Percentiles rank a stretch among this genome's conserved stretches.
These are phyloP conservation scores for Cassiopea andromeda DNA, from an alignment of 30 jellyfish, hydroid and myxozoan species.

Conservation along the genomic window DNA sequence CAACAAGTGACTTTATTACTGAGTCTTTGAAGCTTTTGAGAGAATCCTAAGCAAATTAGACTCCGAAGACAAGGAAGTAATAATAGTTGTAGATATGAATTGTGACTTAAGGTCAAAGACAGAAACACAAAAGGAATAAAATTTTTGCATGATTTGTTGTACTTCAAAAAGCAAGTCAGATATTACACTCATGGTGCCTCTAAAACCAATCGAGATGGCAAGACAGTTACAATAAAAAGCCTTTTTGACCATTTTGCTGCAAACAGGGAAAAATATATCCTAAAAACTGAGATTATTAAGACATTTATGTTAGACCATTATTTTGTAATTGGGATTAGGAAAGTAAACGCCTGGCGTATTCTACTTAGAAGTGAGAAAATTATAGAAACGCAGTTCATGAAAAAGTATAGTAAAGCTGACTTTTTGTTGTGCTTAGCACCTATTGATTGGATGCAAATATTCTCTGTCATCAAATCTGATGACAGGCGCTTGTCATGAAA, in stretches of 20 bases:
- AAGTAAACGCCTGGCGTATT: conserved; percentile 33
- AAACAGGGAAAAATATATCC: conserved; percentile 34
- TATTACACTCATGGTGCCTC: conserved; percentile 28
- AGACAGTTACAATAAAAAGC: background rate
- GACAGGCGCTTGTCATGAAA: conserved; percentile 37
- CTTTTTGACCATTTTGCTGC: conserved; percentile 45
- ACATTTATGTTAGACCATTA: conserved; percentile 37
- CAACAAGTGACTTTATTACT: conserved; percentile 7
- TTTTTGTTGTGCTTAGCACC: conserved; percentile 35
- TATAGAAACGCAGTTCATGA: conserved; percentile 9
- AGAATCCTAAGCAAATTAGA: conserved; percentile 35
- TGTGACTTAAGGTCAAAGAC: conserved; percentile 18
- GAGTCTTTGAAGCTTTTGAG: conserved; percentile 17
- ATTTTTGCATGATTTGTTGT: conserved; percentile 20
- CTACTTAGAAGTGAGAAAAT: background rate
- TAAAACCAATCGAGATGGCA: conserved; percentile 19
- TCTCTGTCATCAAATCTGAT: conserved; percentile 34
- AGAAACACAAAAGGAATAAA: conserved; percentile 34
- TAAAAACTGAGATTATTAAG: conserved; percentile 25
- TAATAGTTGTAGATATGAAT: conserved; percentile 24
- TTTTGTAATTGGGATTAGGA: conserved; percentile 36
- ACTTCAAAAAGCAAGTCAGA: conserved; percentile 20
- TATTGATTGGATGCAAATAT: conserved; percentile 1
- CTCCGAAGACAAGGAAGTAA: conserved; percentile 38
- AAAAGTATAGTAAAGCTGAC: conserved; percentile 9